Base-by-base conservation (phyloP, 64 coral and sea anemone genomes). In the Stichodactyla helianthus region DNA sequence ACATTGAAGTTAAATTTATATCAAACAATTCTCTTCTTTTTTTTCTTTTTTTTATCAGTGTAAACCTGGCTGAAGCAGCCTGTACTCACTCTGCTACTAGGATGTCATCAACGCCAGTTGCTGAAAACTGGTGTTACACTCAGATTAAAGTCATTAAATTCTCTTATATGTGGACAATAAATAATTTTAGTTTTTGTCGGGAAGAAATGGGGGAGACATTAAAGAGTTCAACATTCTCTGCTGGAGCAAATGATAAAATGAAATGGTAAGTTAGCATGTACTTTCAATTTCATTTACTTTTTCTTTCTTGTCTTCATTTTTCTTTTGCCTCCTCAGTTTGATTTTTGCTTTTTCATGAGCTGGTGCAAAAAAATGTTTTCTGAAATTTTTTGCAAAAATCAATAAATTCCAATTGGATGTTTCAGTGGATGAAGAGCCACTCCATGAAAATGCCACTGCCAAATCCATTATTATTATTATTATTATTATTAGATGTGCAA, bases 151-250 rank as follows among this genome's bases (percentile, higher is more conserved):
- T 99, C 82, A 95, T 99, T 51, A 99, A 99, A 61, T 99, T 99
- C 88, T 99, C 97, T 50, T 99, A 99, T 62, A 99, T 99, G 97
- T 99, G 97, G 97, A 99, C 97, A 77, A 99, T 99, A 51, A 99
- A 99, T 51, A 99, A 99, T 51, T 99, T 99, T 65, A 99, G 97
- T 68, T 99, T 95, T 82, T 99, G 97, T 22, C 87, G 97, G 10
- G 97, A 99, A 58, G 97, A 99, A 82, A 99, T 99, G 89, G 97
- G 97, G 52, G 97, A 99, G 85, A 99, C 97, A 6, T 88, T 99
- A 25, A 99, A 99, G 71, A 99, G 97, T 89, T 99, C 97, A 10
- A 99, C 93, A 55, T 99, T 99, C 59, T 99, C 97, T 70, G 97
- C 97, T 90, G 97, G 97, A 28, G 97, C 90, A 54, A 99, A 99